Evolutionary conservation across 2,113 vertebrate species (phyloP), one percentile per base, ranked within the genome.

Genomic region (Dasyornis broadbenti): DNA sequence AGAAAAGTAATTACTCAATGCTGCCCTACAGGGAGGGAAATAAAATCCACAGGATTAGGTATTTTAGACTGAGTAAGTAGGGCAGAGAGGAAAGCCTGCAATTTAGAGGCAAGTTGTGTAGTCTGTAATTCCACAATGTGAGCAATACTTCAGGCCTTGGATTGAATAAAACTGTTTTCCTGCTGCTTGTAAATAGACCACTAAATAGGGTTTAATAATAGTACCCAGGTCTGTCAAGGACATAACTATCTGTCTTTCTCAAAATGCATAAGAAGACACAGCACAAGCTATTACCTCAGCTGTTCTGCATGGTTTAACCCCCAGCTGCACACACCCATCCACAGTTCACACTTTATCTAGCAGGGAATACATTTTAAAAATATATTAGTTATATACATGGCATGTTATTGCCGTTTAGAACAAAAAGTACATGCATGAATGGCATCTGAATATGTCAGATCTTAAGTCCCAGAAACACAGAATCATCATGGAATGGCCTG

Each of bases 1-100:
- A 94, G 89, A 92, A 91, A 91, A 96, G 92, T 97, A 96, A 97
- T 97, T 94, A 97, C 86, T 93, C 82, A 77, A 50, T 93, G 60
- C 73, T 93, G 92, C 60, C 72, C 79, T 95, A 96, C 86, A 78
- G 92, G 86, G 91, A 95, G 86, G 47, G 57, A 95, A 94, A 94
- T 66, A 86, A 96, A 97, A 96, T 95, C 92, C 94, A 59, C 61
- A 64, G 91, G 95, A 96, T 96, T 95, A 93, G 56, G 12, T 35
- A 7, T 59, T 95, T 81, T 72, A 65, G 31, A 37, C 3, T 6
- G 54, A 79, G 54, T 86, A 97, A 93, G 90, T 95, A 96, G 96
- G 95, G 66, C 95, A 96, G 79, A 70, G 12, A 80, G 76, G 59
- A 76, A 80, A 73, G 86, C 69, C 73, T 80, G 65, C 82, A 63